These are phyloP conservation scores for Hystrix brachyura DNA, from an alignment of 2,113 vertebrate species.

Conservation along the genomic window DNA sequence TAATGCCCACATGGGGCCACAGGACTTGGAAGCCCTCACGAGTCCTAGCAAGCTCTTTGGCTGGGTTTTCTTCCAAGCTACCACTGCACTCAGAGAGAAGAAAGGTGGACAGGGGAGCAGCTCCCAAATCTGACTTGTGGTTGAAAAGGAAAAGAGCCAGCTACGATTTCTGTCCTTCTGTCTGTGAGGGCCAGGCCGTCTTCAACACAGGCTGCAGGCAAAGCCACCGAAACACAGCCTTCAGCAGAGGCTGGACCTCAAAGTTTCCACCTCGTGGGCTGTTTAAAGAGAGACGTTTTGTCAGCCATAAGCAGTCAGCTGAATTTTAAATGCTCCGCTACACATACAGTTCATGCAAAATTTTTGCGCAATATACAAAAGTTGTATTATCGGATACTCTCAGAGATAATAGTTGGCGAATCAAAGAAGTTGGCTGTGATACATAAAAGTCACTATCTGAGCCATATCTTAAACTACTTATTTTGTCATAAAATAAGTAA, in stretches of 20 bases:
- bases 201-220: neutral
- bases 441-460: neutral
- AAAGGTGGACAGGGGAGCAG: conserved; percentile 12
- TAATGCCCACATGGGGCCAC: neutral
- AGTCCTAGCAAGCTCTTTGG: conserved; percentile 1
- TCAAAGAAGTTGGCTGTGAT: conserved; percentile 12
- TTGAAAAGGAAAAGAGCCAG: conserved; percentile 7
- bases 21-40: neutral
- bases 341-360: neutral
- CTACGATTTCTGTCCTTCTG: neutral
- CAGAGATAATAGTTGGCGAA: neutral
- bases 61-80: conserved; percentile 45
- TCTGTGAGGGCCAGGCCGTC: neutral
- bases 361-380: conserved; percentile 25
- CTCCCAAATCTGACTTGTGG: conserved; percentile 12
- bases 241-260: neutral
- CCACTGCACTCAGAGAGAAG: conserved; percentile 37
- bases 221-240: neutral
- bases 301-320: neutral
- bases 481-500: conserved; percentile 39
- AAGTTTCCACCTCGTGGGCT: neutral
- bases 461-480: neutral
- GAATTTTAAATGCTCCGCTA: neutral
- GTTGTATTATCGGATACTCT: neutral
- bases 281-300: conserved; percentile 21